These are phyloP conservation scores for Syngnathus typhle DNA, from an alignment of 2,113 vertebrate genomes.

Conservation along the genomic window DNA sequence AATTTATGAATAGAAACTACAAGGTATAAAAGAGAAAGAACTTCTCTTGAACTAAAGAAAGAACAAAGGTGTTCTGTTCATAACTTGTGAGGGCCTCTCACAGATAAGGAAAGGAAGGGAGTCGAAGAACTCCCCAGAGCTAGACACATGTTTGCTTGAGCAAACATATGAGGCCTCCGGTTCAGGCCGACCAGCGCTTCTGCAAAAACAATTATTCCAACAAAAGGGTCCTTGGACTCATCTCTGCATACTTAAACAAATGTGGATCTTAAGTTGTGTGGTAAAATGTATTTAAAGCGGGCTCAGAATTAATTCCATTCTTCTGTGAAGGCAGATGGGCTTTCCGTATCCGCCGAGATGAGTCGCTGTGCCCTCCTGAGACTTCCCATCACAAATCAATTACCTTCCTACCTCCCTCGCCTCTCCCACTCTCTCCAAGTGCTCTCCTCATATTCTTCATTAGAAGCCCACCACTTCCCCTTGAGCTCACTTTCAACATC, in stretches of 20 bases:
- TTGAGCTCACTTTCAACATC: slow-evolving; percentile 47
- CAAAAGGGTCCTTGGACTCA: slow-evolving; percentile 49
- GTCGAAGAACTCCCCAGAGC: no score
- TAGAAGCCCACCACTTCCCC: slow-evolving; percentile 65
- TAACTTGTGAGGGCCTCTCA: no score
- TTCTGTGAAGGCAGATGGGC: slow-evolving; percentile 55
- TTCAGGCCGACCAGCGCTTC: no score
- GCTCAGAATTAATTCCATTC: slow-evolving; percentile 65
- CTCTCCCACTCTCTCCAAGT: slow-evolving; percentile 60
- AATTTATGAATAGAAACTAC: no score
- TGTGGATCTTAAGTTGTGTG: slow-evolving; percentile 60
- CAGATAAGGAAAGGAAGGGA: no score
- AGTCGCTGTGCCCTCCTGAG: slow-evolving; percentile 63
- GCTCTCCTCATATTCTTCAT: slow-evolving; percentile 68
- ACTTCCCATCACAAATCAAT: slow-evolving; percentile 75
- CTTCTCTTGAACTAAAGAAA: no score
- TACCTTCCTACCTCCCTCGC: slow-evolving; percentile 64
- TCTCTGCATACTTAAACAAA: slow-evolving; percentile 53
- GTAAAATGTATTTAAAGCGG: slow-evolving; percentile 64
- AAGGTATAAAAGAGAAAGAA: no score
- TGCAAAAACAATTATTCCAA: no score
- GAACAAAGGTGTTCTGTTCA: no score
- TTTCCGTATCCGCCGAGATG: slow-evolving; percentile 56
- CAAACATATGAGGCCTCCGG: no score
- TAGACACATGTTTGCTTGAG: no score